These are phyloP conservation scores for Loxodonta africana DNA, from an alignment of 2,113 vertebrate genomes.

Conservation along the genomic window DNA sequence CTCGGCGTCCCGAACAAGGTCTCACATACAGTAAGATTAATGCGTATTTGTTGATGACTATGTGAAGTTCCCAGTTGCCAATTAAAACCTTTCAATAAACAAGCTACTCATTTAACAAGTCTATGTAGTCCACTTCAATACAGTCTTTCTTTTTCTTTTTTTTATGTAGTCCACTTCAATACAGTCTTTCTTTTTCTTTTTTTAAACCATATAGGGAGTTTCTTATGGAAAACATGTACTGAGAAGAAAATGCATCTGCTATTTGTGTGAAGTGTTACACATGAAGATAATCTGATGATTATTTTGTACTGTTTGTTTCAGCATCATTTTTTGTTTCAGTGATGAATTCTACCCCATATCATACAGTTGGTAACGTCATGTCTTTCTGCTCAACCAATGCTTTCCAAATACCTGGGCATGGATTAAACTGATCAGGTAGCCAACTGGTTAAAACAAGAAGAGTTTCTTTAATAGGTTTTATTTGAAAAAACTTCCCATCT, in stretches of 20 bases:
- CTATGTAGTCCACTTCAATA: not conserved
- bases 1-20: not conserved
- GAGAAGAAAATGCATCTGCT: not conserved
- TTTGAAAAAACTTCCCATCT: not conserved
- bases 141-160: not conserved
- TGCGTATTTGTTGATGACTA: not conserved
- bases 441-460: conserved; percentile 30
- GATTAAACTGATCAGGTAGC: conserved; percentile 40
- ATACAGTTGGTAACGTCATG: not conserved
- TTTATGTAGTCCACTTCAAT: not conserved
- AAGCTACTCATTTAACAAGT: not conserved
- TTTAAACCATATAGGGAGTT: not conserved
- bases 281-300: not conserved
- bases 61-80: not conserved
- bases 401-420: not conserved
- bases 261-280: not conserved
- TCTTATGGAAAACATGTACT: conserved; percentile 18
- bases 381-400: not conserved
- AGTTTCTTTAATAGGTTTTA: conserved; percentile 53
- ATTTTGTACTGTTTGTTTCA: not conserved
- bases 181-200: not conserved
- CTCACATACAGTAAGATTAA: conserved; percentile 29
- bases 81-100: conserved; percentile 45
- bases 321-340: not conserved
- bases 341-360: not conserved